Percentiles rank a stretch among this genome's conserved stretches.
These are phyloP conservation scores for Gymnothorax javanicus DNA, from an alignment of 2,797 vertebrate genomes.

Conservation along the genomic window DNA sequence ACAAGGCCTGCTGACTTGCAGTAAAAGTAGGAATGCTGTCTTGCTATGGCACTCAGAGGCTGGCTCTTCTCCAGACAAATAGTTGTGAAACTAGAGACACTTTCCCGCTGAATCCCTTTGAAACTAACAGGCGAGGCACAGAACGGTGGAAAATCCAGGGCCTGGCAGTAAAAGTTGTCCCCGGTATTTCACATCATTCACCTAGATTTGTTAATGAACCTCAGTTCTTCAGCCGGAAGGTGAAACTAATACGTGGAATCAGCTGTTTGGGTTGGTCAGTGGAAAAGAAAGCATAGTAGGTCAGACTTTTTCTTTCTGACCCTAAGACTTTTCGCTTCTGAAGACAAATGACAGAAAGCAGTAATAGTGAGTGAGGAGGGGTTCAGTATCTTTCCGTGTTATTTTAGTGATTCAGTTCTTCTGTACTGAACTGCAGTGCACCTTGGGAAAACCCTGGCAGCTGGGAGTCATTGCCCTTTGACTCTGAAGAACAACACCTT, in stretches of 20 bases:
- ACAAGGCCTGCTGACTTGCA: background rate
- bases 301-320: no score
- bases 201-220: no score
- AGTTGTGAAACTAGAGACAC: background rate
- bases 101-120: background rate
- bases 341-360: background rate
- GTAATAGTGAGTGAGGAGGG: background rate
- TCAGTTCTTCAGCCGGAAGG: no score
- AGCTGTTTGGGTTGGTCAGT: no score
- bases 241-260: no score
- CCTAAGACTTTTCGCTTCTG: no score
- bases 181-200: no score
- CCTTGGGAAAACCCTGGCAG: background rate
- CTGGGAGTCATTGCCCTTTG: background rate
- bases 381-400: background rate
- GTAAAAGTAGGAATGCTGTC: background rate
- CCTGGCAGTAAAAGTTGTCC: no score
- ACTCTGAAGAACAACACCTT: background rate
- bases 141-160: no score
- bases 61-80: background rate
- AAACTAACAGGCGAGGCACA: background rate
- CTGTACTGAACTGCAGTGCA: background rate
- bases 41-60: background rate
- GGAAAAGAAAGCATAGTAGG: no score
- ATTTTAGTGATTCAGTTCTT: background rate